A percentile compares a stretch with the other conserved stretches of the same genome.
Evolutionary conservation across 2,113 vertebrate species (phyloP).

Genomic region (Acrocephalus kingi): DNA sequence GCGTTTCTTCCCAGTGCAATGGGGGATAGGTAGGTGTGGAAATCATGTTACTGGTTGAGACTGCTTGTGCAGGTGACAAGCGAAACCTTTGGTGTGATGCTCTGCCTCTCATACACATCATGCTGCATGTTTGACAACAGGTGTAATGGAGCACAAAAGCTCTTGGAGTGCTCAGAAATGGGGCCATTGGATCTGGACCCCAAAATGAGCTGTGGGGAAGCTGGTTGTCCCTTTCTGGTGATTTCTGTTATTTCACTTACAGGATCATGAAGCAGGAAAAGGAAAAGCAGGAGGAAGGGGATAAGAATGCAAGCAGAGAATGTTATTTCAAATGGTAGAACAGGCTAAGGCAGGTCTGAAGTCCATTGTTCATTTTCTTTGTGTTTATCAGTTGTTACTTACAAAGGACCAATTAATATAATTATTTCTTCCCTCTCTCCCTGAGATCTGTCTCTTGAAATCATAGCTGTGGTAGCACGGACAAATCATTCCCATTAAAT

Average conservation of each 20-base stretch:
- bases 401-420: not conserved
- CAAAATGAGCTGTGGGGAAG: rapidly evolving
- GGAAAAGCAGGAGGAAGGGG: not conserved
- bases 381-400: not conserved
- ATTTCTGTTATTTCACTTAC: not conserved
- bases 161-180: not conserved
- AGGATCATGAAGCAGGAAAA: not conserved
- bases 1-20: not conserved
- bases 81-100: not conserved
- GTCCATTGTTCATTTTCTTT: not conserved
- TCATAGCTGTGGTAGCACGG: not conserved
- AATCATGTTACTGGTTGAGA: not conserved
- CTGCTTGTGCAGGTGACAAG: not conserved
- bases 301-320: not conserved
- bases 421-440: not conserved
- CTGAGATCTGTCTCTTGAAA: not conserved
- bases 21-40: not conserved
- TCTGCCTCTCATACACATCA: rapidly evolving
- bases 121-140: rapidly evolving
- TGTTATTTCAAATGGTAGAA: not conserved
- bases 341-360: not conserved
- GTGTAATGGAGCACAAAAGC: not conserved
- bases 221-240: not conserved
- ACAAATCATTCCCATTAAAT: not conserved
- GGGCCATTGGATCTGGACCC: not conserved